These are phyloP conservation scores for Trachelipus rathkii DNA, from an alignment of 1,140 invertebrate genomes.

Conservation along the genomic window DNA sequence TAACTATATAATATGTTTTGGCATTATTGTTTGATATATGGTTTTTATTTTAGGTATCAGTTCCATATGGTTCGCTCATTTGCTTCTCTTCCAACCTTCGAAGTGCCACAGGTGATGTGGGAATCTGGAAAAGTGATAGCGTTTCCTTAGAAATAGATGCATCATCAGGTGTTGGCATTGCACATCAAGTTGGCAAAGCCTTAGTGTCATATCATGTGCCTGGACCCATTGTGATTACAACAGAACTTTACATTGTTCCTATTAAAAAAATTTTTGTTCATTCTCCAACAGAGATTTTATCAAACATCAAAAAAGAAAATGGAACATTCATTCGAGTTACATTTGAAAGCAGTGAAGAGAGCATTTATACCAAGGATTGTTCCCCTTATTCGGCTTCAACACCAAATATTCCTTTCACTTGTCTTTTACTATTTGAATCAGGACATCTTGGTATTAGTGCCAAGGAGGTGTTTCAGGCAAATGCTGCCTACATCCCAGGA, in stretches of 20 bases:
- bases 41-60: slow-evolving; percentile 18
- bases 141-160: slow-evolving; percentile 20
- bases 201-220: slow-evolving; percentile 24
- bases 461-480: slow-evolving; percentile 23
- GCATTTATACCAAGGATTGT: not conserved
- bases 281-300: slow-evolving; percentile 20
- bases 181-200: slow-evolving; percentile 22
- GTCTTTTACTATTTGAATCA: slow-evolving; percentile 14
- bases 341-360: slow-evolving; percentile 21
- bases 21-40: not conserved
- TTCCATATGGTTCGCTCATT: slow-evolving; percentile 24
- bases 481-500: slow-evolving; percentile 21
- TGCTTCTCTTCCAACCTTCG: slow-evolving; percentile 28
- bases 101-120: slow-evolving; percentile 19
- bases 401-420: slow-evolving; percentile 29
- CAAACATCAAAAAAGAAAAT: slow-evolving; percentile 20
- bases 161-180: slow-evolving; percentile 19
- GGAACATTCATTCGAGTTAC: slow-evolving; percentile 20
- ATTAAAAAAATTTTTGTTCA: slow-evolving; percentile 21
- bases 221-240: slow-evolving; percentile 17
- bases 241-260: slow-evolving; percentile 27
- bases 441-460: slow-evolving; percentile 20
- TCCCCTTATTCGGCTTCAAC: not conserved
- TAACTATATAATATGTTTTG: no score
- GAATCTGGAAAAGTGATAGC: slow-evolving; percentile 4